Evolutionary conservation across 2,113 vertebrate species (phyloP).

Genomic region (Cyanistes caeruleus): DNA sequence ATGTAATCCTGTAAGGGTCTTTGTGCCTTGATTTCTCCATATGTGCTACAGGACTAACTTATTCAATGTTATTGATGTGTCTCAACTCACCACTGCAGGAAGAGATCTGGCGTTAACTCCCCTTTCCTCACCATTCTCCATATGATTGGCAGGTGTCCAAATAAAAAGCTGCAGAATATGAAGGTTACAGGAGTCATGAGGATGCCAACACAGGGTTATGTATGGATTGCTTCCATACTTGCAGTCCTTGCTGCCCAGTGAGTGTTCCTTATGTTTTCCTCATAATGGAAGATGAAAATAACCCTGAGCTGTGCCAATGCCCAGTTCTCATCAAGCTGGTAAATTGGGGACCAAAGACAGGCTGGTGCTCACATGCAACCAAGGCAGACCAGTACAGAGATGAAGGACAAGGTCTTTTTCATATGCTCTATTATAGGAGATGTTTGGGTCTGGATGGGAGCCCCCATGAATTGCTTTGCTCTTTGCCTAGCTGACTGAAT

Average conservation of each 20-base stretch:
- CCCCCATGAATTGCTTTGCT: neutral
- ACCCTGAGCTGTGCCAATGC: neutral
- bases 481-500: neutral
- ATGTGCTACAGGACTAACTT: neutral
- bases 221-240: neutral
- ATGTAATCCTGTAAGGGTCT: neutral
- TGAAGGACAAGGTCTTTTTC: neutral
- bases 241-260: neutral
- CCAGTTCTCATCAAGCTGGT: neutral
- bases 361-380: neutral
- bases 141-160: constrained; percentile 74
- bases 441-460: neutral
- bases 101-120: constrained; percentile 54
- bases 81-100: constrained; percentile 76
- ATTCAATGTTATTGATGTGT: neutral
- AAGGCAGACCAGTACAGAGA: neutral
- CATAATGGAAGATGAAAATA: neutral
- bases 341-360: neutral
- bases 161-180: constrained; percentile 74
- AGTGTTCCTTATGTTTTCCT: neutral
- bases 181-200: neutral
- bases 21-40: neutral
- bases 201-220: neutral
- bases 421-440: neutral
- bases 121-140: constrained; percentile 59